Conservation (phyloP, 2,888 invertebrate genomes). For the Drosophila nr. fundita region DNA sequence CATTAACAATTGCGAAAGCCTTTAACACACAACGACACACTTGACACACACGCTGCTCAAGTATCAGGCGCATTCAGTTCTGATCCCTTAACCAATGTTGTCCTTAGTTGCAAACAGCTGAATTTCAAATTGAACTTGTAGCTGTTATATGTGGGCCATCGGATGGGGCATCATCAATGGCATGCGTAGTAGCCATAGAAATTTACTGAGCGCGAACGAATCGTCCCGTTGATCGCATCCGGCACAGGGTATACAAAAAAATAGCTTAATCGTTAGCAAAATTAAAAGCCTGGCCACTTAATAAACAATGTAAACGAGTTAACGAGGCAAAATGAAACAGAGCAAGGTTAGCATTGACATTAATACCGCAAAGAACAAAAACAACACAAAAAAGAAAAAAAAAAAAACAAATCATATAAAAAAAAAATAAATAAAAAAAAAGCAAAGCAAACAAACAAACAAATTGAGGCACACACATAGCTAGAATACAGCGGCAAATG, state of each 20-base stretch:
- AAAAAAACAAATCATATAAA: slow-evolving; percentile 30
- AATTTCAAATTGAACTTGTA: background rate
- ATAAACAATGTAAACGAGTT: slow-evolving; percentile 75
- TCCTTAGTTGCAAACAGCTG: background rate
- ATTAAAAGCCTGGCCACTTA: slow-evolving; percentile 57
- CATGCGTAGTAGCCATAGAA: background rate
- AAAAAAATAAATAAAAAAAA: slow-evolving; percentile 25
- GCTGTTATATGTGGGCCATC: background rate
- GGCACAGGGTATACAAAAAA: slow-evolving; percentile 12
- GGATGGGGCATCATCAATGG: background rate
- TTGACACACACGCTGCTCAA: background rate
- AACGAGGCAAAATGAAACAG: slow-evolving; percentile 72
- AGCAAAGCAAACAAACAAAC: slow-evolving; percentile 52
- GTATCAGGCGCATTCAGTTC: background rate
- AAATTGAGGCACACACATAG: slow-evolving; percentile 64
- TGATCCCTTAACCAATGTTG: background rate
- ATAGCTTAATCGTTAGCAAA: slow-evolving; percentile 42
- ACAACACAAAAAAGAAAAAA: slow-evolving; percentile 20
- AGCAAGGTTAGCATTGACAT: slow-evolving; percentile 80
- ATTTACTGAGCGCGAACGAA: background rate
- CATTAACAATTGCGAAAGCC: slow-evolving; percentile 56
- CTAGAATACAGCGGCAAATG: slow-evolving; percentile 47
- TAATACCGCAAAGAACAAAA: slow-evolving; percentile 74
- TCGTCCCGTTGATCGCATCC: background rate
- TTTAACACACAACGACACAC: slow-evolving; percentile 19